Evolutionary conservation across 2,888 invertebrate species (phyloP).

Genomic region (Saturnia japonica): DNA sequence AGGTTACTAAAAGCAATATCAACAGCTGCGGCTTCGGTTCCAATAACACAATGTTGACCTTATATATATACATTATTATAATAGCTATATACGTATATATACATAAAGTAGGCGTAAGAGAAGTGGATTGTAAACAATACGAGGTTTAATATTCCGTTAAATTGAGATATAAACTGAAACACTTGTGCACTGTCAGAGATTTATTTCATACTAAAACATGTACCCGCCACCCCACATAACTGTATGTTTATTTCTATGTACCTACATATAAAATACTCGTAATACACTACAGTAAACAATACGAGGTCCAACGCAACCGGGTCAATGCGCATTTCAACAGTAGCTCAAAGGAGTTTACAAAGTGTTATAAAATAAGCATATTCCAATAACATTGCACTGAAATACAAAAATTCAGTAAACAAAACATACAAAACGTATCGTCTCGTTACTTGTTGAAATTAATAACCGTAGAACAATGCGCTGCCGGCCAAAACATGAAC

Average conservation of each 20-base stretch:
- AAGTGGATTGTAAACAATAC: conserved; percentile 65
- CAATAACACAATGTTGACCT: conserved; percentile 28
- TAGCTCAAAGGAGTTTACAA: not conserved
- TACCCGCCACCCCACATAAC: too few relatives aligned
- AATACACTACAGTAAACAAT: too few relatives aligned
- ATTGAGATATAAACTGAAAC: too few relatives aligned
- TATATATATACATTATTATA: not conserved
- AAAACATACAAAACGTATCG: not conserved
- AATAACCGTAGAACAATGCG: not conserved
- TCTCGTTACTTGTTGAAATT: not conserved
- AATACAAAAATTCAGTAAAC: not conserved
- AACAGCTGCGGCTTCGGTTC: conserved; percentile 49
- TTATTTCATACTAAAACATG: too few relatives aligned
- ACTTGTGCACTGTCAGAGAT: too few relatives aligned
- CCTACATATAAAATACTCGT: too few relatives aligned
- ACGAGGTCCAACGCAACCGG: conserved; percentile 62
- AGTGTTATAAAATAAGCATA: not conserved
- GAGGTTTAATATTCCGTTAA: too few relatives aligned
- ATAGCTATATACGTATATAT: not conserved
- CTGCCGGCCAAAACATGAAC: not conserved
- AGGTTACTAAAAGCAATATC: conserved; percentile 45
- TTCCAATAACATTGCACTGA: not conserved
- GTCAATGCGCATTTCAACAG: conserved; percentile 23
- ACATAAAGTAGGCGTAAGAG: conserved; percentile 38
- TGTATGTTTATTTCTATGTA: too few relatives aligned